A percentile compares a stretch with the other conserved stretches of the same genome.
phyloP scores from a whole-genome alignment of 2,113 vertebrate genomes.

The Phalacrocorax pelagicus region DNA sequence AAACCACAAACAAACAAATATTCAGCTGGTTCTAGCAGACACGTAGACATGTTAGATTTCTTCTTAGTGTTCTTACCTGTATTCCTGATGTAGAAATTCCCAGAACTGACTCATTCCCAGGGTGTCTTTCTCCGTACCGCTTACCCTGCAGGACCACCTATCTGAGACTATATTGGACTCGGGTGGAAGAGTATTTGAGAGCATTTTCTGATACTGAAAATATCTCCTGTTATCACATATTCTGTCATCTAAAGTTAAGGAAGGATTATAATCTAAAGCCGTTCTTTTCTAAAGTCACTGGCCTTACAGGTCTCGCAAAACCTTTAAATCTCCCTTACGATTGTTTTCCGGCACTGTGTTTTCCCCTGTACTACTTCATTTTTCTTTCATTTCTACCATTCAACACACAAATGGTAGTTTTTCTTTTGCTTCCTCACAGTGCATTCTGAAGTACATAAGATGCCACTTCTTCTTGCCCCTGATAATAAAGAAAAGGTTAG shows the following conservation, averaged over 20 bases:
- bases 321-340: neutral
- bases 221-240: neutral
- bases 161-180: neutral
- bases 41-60: neutral
- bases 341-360: neutral
- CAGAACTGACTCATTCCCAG: neutral
- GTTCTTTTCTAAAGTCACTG: neutral
- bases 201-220: neutral
- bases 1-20: no score
- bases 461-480: neutral
- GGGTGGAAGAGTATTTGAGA: neutral
- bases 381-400: neutral
- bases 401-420: neutral
- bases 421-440: neutral
- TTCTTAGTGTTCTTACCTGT: neutral
- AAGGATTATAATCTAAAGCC: neutral
- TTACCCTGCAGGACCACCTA: neutral
- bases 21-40: neutral
- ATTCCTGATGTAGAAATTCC: neutral
- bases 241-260: neutral
- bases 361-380: fast-evolving
- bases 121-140: neutral
- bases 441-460: neutral
- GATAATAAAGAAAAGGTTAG: neutral
- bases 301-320: neutral